Conservation (phyloP, 2,888 invertebrate species). For the Lycophotia porphyrea region DNA sequence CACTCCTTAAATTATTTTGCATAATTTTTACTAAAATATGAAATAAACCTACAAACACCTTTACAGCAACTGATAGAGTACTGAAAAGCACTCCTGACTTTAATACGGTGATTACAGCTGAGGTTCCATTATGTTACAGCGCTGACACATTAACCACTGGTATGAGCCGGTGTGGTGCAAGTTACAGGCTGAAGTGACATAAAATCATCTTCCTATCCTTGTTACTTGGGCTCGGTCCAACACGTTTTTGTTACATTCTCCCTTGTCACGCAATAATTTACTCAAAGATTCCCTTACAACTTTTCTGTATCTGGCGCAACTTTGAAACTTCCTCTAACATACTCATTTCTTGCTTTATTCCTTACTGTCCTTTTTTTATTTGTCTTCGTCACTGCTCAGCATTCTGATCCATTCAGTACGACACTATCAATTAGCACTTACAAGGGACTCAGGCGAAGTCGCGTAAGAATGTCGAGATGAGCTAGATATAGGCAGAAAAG, state of each 20-base stretch:
- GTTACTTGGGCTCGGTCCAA: not conserved
- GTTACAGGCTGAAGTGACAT: constrained; percentile 36
- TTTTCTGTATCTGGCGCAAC: too few relatives aligned
- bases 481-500: too few relatives aligned
- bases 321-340: too few relatives aligned
- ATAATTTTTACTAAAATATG: not conserved
- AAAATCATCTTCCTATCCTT: not conserved
- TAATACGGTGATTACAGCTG: constrained; percentile 83
- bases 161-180: constrained; percentile 64
- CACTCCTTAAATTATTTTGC: not conserved
- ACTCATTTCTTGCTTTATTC: not conserved
- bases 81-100: constrained; percentile 82
- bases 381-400: not conserved
- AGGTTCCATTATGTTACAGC: constrained; percentile 85
- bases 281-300: not conserved
- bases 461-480: too few relatives aligned
- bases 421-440: not conserved
- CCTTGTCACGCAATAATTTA: not conserved
- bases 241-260: not conserved
- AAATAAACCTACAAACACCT: constrained; percentile 62
- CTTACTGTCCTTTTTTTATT: not conserved
- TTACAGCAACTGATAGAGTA: constrained; percentile 74
- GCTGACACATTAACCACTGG: constrained; percentile 82
- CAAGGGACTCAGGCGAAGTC: not conserved
- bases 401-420: not conserved